Base-by-base conservation (phyloP, 2,888 invertebrate genomes). In the Odontocolon sp. region DNA sequence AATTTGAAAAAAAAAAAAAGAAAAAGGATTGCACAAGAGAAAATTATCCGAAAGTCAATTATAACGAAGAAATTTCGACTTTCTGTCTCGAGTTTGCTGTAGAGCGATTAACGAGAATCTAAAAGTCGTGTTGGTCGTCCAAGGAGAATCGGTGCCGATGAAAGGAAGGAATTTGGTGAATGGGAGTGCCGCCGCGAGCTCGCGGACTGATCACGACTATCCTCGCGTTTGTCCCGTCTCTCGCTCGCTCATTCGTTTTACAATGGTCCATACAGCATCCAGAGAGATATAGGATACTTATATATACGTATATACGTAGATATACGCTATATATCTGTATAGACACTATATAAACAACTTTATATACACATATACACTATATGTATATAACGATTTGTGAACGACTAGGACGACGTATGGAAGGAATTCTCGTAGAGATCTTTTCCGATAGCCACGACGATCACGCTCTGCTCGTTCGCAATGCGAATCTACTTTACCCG, bases 111-210 rank as follows among this genome's bases (percentile, higher is more conserved):
- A 63, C 33, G 81, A 78, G 79, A 81, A 82, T 80, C 80, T 80
- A 86, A 81, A 82, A 83, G 82, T 80, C 81, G 81, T 80, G 80
- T 81, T 69, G 75, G 81, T 80, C 80, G 82, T 79, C 80, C 77
- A 68, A 73, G 79, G 79, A 76, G 84, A 84, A 86, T 86, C 86
- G 83, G 83, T 86, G 86, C 79, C 85, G 87, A 86, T 86, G 87
- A 85, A 87, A 87, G 88, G 85, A 85, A 85, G 87, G 87, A 88
- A 88, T 89, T 88, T 84, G 83, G 87, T 85, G 86, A 88, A 87
- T 86, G 87, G 88, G 86, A 88, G 87, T 87, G 87, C 84, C 86
- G 59, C 77, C 86, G 59, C 77, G 67, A 52, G 68, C 73, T 33
- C 70, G 70, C 47, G 61, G 75, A 79, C 76, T 76, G 78, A 75